Conservation (phyloP, 2,797 vertebrate species). For the Geotrypetes seraphini region DNA sequence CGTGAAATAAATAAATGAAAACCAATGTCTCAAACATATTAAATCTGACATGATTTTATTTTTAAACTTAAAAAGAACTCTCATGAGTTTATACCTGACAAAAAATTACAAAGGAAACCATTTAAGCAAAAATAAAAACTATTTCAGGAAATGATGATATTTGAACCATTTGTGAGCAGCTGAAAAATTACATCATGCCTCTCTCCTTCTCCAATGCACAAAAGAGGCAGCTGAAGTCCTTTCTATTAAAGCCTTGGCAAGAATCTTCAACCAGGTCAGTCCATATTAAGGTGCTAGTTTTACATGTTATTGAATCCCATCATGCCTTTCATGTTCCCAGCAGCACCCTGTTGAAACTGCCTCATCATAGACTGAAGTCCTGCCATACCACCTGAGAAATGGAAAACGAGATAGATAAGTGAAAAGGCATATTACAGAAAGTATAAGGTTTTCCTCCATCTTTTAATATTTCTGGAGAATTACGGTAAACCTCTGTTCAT, state of each 20-base stretch:
- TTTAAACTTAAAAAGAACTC: conserved; percentile 38
- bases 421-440: no score
- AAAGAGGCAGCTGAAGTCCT: conserved; percentile 40
- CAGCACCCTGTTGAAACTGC: conserved; percentile 95
- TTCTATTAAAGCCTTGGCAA: conserved; percentile 42
- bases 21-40: conserved; percentile 52
- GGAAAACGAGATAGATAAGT: conserved; percentile 1
- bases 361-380: conserved; percentile 98
- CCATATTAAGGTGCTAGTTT: conserved; percentile 61
- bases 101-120: conserved; percentile 37
- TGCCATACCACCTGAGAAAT: conserved; percentile 82
- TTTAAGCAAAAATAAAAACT: conserved; percentile 49
- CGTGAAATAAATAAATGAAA: conserved; percentile 54
- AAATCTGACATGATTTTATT: conserved; percentile 52
- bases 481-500: no score
- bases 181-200: conserved; percentile 25
- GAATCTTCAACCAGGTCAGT: conserved; percentile 39
- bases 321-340: conserved; percentile 98
- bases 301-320: conserved; percentile 99
- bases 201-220: conserved; percentile 25
- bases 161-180: conserved; percentile 27
- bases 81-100: conserved; percentile 38
- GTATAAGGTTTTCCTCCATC: no score
- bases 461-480: no score
- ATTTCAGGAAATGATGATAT: conserved; percentile 47